Percentiles rank a stretch among this genome's conserved stretches.
phyloP scores from a whole-genome alignment of 2,113 vertebrate genomes.

The Hippocampus zosterae region DNA sequence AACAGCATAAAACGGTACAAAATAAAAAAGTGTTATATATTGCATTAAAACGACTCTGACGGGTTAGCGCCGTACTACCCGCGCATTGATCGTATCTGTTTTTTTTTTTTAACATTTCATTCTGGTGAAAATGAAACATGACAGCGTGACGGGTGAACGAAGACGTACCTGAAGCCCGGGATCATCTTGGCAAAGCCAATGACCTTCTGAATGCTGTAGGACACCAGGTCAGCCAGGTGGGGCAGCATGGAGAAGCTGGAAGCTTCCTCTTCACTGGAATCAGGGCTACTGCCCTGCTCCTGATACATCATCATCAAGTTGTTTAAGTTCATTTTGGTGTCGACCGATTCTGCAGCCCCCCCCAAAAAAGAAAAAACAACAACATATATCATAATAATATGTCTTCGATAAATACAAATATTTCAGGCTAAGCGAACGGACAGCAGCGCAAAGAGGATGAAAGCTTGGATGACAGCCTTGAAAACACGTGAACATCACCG shows the following conservation, averaged over 20 bases:
- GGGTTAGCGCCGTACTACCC: too few relatives aligned
- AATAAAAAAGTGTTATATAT: too few relatives aligned
- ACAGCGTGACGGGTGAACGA: not conserved
- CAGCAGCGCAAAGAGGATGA: constrained; percentile 18
- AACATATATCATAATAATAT: not conserved
- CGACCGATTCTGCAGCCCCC: constrained; percentile 68
- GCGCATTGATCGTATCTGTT: too few relatives aligned
- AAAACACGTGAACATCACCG: constrained; percentile 24
- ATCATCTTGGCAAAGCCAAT: constrained; percentile 98
- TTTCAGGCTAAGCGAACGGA: not conserved
- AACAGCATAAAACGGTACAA: too few relatives aligned
- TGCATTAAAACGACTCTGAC: too few relatives aligned
- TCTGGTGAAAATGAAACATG: too few relatives aligned
- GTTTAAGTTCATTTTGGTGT: constrained; percentile 77
- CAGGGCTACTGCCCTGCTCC: constrained; percentile 71
- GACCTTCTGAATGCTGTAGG: constrained; percentile 98
- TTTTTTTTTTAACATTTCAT: too few relatives aligned
- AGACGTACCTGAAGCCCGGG: constrained; percentile 88
- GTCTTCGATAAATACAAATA: not conserved
- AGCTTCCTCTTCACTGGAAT: constrained; percentile 70
- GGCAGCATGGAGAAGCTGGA: constrained; percentile 87
- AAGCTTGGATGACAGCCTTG: constrained; percentile 17
- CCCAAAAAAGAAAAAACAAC: not conserved
- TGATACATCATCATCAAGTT: constrained; percentile 77
- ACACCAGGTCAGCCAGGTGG: constrained; percentile 92